A percentile compares a stretch with the other conserved stretches of the same genome.
phyloP scores from a whole-genome alignment of 2,797 vertebrate species.

The Anas flavirostris region DNA sequence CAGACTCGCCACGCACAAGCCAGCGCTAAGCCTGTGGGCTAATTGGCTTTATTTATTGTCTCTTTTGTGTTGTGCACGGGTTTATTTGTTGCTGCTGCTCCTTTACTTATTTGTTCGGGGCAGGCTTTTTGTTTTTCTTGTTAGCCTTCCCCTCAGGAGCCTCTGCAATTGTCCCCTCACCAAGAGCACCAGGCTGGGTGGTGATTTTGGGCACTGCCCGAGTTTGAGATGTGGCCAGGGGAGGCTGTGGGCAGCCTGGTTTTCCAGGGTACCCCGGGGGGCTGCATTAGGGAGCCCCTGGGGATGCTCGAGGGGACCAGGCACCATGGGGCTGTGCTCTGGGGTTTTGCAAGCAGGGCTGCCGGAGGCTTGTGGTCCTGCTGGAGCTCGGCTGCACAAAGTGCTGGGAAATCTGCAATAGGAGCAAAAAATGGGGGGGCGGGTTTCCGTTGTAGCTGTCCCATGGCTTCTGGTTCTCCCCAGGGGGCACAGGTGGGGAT shows the following conservation, averaged over 20 bases:
- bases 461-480: neutral
- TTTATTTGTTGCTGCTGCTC: slow-evolving; percentile 8
- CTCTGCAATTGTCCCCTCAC: slow-evolving; percentile 56
- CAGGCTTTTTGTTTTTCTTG: slow-evolving; percentile 9
- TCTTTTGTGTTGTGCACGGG: neutral
- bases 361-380: neutral
- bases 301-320: neutral
- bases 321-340: neutral
- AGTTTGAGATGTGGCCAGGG: neutral
- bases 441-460: neutral
- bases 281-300: fast-evolving
- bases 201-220: slow-evolving; percentile 9
- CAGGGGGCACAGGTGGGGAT: neutral
- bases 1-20: neutral
- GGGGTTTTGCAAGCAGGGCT: neutral
- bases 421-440: neutral
- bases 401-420: slow-evolving; percentile 16
- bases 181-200: neutral
- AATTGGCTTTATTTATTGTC: slow-evolving; percentile 31
- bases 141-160: neutral
- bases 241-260: neutral
- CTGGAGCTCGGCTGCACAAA: slow-evolving; percentile 40
- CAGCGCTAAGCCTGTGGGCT: neutral
- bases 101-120: slow-evolving; percentile 38
- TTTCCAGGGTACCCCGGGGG: too few relatives aligned